Base-by-base conservation (phyloP, 1,140 invertebrate species). In the Pissodes strobi region DNA sequence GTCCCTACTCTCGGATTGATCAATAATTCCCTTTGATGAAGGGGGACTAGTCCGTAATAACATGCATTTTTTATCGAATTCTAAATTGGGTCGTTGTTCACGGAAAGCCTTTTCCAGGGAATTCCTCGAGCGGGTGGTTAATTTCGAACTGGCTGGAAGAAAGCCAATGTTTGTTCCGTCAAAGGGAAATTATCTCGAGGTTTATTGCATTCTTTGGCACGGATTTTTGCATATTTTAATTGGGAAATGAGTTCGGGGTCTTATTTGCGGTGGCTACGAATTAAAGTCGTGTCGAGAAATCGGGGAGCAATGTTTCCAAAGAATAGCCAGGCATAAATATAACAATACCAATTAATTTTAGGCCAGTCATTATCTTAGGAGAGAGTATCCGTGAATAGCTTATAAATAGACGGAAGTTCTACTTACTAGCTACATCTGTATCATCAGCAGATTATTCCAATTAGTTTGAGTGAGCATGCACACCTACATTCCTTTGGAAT, bases 11-110 rank as follows among this genome's bases (percentile, higher is more conserved):
- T 17, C 46, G 12, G 15, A 3, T 22, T 66, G 30, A 66, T 66
- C 64, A 74, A 74, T 74, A 74, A 74, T 72, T 72, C 71, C 60
- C 64, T 74, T 74, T 74, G 71, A 74, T 71, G 67, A 65, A 46
- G 61, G 51, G 34, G 59, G 58, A 49, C 62, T 30, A 39, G 6
- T 27, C 45, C 23, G 43, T 68, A 66, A 71, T 69, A 62, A 70
- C 64, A 71, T 72, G 67, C 67, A 71, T 72, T 72, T 72, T 72
- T 68, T 63, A 70, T 66, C 41, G 63, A 39, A 63, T 64, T 66
- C 18, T 18, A 65, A 65, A 65, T 55, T 59, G 63, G 63, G 61
- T 56, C 61, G 61, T 64, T 64, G 61, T 55, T 56, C 61, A 46
- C 12, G 17, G 15, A 30, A 46, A 25, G 55, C 0, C n/a, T 25